Percentiles rank a stretch among this genome's conserved stretches.
Evolutionary conservation across 2,797 vertebrate species (phyloP).

Genomic region (Danio jaintianensis): DNA sequence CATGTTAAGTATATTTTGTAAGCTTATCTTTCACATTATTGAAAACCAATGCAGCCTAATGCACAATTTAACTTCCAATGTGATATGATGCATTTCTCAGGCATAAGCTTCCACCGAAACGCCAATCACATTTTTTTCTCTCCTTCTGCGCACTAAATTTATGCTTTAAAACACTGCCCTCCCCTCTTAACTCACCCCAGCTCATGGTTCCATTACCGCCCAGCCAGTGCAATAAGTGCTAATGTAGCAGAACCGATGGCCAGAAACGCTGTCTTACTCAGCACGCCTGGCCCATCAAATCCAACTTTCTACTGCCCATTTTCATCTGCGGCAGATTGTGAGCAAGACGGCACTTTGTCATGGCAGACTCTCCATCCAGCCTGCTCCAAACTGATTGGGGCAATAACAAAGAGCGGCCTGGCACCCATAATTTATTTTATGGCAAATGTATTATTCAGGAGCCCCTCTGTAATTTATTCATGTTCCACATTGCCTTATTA

Average conservation of each 20-base stretch:
- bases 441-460: constrained; percentile 79
- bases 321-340: constrained; percentile 74
- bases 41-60: constrained; percentile 2
- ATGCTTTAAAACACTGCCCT: not conserved
- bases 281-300: constrained; percentile 75
- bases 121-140: not conserved
- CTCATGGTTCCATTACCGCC: constrained; percentile 49
- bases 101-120: not conserved
- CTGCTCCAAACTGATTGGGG: constrained; percentile 77
- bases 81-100: constrained; percentile 33
- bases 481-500: constrained; percentile 80
- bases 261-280: constrained; percentile 74
- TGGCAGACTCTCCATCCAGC: constrained; percentile 61
- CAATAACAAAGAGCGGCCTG: constrained; percentile 79
- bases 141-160: constrained; percentile 5
- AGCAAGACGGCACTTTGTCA: constrained; percentile 80
- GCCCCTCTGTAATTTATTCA: constrained; percentile 78
- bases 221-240: constrained; percentile 70
- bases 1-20: not conserved
- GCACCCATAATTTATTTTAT: constrained; percentile 76
- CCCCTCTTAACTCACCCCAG: not conserved
- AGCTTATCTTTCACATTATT: not conserved
- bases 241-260: constrained; percentile 77
- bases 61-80: constrained; percentile 10
- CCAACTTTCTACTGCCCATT: constrained; percentile 70